These are phyloP conservation scores for Lepetodrilus schrolli DNA, from an alignment of 2,888 invertebrate genomes.

Conservation along the genomic window DNA sequence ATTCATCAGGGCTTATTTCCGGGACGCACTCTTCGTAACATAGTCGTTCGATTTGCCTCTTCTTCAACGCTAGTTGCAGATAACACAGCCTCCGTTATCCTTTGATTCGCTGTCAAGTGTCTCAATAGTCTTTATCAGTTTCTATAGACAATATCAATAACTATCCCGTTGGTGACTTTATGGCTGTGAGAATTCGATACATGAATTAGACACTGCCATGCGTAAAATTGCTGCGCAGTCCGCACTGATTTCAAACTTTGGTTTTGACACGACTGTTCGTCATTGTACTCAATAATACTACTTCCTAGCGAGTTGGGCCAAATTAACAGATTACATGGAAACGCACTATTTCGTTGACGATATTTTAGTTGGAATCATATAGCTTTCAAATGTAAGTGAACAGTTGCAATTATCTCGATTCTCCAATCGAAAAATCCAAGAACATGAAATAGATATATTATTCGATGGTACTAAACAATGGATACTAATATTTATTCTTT, in stretches of 20 bases:
- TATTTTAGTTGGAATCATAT: background rate
- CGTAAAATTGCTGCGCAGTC: slow-evolving; percentile 31
- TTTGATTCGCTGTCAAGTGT: slow-evolving; percentile 18
- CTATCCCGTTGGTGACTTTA: slow-evolving; percentile 36
- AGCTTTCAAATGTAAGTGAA: background rate
- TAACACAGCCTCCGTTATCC: background rate
- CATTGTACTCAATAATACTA: background rate
- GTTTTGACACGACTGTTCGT: slow-evolving; percentile 21
- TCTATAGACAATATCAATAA: slow-evolving; percentile 22
- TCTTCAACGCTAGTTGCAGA: background rate
- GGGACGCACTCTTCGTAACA: background rate
- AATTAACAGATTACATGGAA: slow-evolving; percentile 27
- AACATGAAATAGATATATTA: background rate
- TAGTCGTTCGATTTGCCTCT: slow-evolving; percentile 9
- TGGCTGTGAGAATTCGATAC: slow-evolving; percentile 40
- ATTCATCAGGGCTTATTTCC: slow-evolving; percentile 12
- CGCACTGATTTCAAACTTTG: slow-evolving; percentile 14
- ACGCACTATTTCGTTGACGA: slow-evolving; percentile 21
- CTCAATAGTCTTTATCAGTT: background rate
- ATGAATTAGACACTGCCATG: slow-evolving; percentile 32
- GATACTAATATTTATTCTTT: too few relatives aligned
- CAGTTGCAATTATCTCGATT: background rate
- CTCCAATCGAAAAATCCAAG: background rate
- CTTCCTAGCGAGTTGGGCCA: background rate
- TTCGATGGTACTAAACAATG: too few relatives aligned